Conservation (phyloP, 2,113 vertebrate genomes). For the Plectropomus leopardus region DNA sequence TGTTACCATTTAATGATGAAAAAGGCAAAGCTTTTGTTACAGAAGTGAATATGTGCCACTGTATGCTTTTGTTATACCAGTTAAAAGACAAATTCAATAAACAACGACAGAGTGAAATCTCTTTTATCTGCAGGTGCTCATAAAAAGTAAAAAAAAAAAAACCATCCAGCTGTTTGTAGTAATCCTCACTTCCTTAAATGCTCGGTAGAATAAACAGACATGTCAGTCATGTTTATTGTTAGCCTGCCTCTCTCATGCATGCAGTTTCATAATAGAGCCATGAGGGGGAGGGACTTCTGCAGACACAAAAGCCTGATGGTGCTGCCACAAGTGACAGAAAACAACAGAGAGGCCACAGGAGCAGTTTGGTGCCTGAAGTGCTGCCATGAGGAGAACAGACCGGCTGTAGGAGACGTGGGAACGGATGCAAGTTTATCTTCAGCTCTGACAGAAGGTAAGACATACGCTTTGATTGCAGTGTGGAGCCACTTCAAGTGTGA, state of each 20-base stretch:
- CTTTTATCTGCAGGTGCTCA: constrained; percentile 2
- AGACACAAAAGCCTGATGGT: constrained; percentile 67
- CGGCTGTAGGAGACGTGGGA: constrained; percentile 43
- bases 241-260: constrained; percentile 44
- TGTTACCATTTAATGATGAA: constrained; percentile 33
- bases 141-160: neutral
- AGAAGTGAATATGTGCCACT: constrained; percentile 10
- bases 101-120: constrained; percentile 36
- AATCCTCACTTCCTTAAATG: constrained; percentile 23
- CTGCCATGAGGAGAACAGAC: constrained; percentile 32
- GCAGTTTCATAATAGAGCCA: constrained; percentile 65
- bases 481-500: neutral
- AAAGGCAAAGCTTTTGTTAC: constrained; percentile 27
- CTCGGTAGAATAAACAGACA: neutral
- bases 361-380: constrained; percentile 16
- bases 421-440: constrained; percentile 22
- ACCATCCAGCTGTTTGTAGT: neutral
- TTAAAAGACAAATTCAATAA: constrained; percentile 68
- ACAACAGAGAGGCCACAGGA: constrained; percentile 45
- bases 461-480: neutral
- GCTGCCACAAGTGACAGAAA: constrained; percentile 47
- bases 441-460: constrained; percentile 47
- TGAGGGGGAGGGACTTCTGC: constrained; percentile 72
- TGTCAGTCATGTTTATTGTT: constrained; percentile 52
- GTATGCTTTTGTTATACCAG: constrained; percentile 34